phyloP scores from a whole-genome alignment of 2,113 vertebrate species.

The Cephalopholis sonnerati region DNA sequence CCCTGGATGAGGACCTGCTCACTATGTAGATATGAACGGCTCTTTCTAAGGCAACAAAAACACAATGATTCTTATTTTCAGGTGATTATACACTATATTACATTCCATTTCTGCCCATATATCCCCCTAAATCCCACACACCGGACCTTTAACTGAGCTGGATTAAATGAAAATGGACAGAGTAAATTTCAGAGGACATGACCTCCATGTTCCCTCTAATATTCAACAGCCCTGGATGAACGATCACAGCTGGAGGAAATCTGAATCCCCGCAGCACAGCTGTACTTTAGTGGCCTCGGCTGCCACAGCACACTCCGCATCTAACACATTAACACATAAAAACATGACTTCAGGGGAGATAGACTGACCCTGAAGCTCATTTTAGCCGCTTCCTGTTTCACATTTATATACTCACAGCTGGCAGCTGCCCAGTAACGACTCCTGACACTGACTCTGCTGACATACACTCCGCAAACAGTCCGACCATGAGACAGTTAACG shows the following conservation, averaged over 20 bases:
- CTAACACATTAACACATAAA: neutral
- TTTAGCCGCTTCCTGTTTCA: neutral
- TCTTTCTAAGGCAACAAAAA: no score
- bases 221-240: neutral
- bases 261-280: neutral
- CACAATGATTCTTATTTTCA: no score
- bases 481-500: no score
- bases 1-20: neutral
- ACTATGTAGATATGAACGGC: neutral
- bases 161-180: neutral
- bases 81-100: no score
- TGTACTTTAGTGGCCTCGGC: neutral
- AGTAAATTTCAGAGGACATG: neutral
- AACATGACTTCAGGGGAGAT: neutral
- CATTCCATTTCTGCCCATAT: no score
- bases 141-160: no score
- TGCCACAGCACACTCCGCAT: neutral
- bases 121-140: no score
- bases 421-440: neutral
- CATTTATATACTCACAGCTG: neutral
- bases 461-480: no score
- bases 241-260: conserved; percentile 6
- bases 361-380: neutral
- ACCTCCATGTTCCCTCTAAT: neutral
- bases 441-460: no score